Evolutionary conservation across 2,888 invertebrate species (phyloP), one percentile per base, ranked within the genome.

Genomic region (Cancer borealis): DNA sequence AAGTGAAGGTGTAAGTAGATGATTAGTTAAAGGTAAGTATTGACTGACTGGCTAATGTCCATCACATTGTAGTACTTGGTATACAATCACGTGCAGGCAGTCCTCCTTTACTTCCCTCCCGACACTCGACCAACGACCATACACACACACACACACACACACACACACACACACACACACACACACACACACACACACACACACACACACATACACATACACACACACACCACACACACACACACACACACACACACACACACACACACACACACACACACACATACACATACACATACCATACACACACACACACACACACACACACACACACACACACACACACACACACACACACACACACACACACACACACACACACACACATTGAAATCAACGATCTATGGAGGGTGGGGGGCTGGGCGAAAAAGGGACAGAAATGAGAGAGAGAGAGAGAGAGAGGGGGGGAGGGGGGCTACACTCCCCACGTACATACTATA

Each of bases 311-410:
- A 84, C 30, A 84, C 30, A 84, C 30, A 84, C 84, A 26, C 84
- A 84, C 84, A 49, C 49, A 49, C 49, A 49, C 49, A 54, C 54
- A 54, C 54, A 4, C 8, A 54, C 54, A 54, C 54, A 54, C n/a
- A n/a, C 54, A 54, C 66, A 66, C 66, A 46, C 88, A 46, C 46
- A 88, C 88, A 88, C 88, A 88, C 88, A 88, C 88, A 46, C 46
- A 88, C 66, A 66, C 66, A 66, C 66, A 66, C 66, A 66, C 66
- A 79, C 26, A 79, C 79, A 79, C 30, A 79, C 26, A 79, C 30
- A 30, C 30, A 79, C 26, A 79, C 30, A 79, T 12, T 21, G 79
- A 30, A 30, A 79, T 39, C 45, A 45, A 88, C 45, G 47, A 46
- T 39, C 46, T 26, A 88, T 39, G 21, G 30, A 46, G 88, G 46